Percentiles rank a stretch among this genome's conserved stretches.
These are phyloP conservation scores for Eledone cirrhosa DNA, from an alignment of 2,888 invertebrate genomes.

Conservation along the genomic window DNA sequence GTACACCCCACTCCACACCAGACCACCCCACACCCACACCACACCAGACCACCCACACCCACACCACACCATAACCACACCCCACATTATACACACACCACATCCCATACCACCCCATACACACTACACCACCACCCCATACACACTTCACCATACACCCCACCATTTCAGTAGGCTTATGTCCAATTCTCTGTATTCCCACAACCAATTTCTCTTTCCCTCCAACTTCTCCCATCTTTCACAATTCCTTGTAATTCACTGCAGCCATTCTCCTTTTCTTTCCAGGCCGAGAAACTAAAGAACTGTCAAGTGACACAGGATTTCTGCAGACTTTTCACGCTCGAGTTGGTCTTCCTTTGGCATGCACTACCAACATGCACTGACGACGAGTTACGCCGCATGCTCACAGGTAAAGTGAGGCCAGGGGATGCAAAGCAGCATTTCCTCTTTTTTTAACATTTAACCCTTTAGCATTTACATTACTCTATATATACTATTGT, in stretches of 20 bases:
- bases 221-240: not conserved
- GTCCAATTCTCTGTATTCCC: not conserved
- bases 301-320: constrained; percentile 58
- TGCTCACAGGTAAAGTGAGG: constrained; percentile 51
- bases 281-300: constrained; percentile 57
- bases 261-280: not conserved
- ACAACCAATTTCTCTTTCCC: not conserved
- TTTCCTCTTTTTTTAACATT: not conserved
- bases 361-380: constrained; percentile 71
- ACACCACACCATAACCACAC: no score
- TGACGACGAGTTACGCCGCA: constrained; percentile 49
- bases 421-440: not conserved
- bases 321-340: constrained; percentile 72
- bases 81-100: no score
- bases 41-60: no score
- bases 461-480: no score
- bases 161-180: no score
- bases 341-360: constrained; percentile 77
- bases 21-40: no score
- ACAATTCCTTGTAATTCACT: not conserved
- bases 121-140: no score
- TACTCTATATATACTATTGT: no score
- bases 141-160: no score
- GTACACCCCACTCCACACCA: no score
- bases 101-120: no score